Evolutionary conservation across 2,113 vertebrate species (phyloP).

Genomic region (Xenopus borealis): DNA sequence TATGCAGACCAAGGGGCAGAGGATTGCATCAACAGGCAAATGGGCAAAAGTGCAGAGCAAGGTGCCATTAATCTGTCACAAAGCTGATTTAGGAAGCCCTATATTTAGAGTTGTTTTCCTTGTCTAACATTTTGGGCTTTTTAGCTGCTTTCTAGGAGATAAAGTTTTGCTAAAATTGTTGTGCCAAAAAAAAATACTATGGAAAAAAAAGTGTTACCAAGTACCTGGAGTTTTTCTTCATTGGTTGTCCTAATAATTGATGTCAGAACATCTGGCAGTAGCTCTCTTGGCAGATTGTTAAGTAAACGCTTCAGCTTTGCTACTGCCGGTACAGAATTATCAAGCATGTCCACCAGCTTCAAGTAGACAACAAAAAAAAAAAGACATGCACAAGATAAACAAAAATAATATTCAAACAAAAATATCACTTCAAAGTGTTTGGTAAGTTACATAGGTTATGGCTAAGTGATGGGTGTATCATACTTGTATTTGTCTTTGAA

Average conservation of each 20-base stretch:
- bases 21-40: no score
- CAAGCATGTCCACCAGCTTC: constrained; percentile 91
- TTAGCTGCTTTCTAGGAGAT: no score
- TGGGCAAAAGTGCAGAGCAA: no score
- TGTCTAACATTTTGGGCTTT: no score
- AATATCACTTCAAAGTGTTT: no score
- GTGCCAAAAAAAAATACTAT: neutral
- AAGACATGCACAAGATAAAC: neutral
- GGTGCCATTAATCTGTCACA: no score
- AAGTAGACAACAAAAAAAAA: constrained; percentile 5
- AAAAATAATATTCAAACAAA: no score
- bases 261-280: constrained; percentile 87
- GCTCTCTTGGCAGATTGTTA: constrained; percentile 87
- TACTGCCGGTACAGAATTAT: constrained; percentile 91
- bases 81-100: no score
- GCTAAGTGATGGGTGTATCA: neutral
- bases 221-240: constrained; percentile 94
- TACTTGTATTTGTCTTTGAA: neutral
- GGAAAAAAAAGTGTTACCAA: neutral
- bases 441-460: no score
- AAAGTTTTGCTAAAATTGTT: no score
- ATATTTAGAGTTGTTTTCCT: no score
- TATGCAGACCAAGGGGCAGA: no score
- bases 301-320: constrained; percentile 86
- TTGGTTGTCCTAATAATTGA: constrained; percentile 92